Conservation (phyloP, 2,113 vertebrate genomes). For the Callipepla californica region DNA sequence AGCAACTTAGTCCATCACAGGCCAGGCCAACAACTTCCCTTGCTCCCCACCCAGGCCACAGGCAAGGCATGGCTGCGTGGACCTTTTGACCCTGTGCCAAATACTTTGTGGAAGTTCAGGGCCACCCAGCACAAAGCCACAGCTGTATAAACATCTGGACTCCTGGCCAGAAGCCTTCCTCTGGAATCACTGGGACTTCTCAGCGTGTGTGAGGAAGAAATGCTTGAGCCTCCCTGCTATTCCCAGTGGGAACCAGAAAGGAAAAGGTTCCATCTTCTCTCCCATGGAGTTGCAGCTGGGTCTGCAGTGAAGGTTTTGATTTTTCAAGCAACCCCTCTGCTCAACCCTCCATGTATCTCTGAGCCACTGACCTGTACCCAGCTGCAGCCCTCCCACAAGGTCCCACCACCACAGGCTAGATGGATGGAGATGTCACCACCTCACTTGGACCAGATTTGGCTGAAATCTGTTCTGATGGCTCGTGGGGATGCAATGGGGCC, state of each 20-base stretch:
- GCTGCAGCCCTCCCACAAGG: neutral
- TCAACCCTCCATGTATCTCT: neutral
- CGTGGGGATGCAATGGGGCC: neutral
- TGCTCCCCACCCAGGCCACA: neutral
- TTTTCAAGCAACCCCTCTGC: neutral
- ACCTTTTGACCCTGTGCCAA: neutral
- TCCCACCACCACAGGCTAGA: neutral
- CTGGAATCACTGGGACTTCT: slow-evolving; percentile 17
- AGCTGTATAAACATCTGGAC: slow-evolving; percentile 58
- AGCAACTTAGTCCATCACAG: neutral
- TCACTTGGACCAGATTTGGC: neutral
- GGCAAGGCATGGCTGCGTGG: neutral
- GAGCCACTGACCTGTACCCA: rapidly evolving
- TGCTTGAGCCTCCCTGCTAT: neutral
- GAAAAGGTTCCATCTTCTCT: neutral
- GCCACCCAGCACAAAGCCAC: slow-evolving; percentile 39
- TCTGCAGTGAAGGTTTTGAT: neutral
- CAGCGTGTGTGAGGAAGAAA: neutral
- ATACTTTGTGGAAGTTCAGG: neutral
- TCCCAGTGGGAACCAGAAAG: neutral
- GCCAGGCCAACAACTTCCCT: neutral
- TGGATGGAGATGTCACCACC: neutral
- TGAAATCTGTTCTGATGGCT: neutral
- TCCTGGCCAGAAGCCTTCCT: neutral
- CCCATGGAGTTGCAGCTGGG: neutral